These are phyloP conservation scores for Patagioenas fasciata DNA, from an alignment of 2,113 vertebrate genomes.

Conservation along the genomic window DNA sequence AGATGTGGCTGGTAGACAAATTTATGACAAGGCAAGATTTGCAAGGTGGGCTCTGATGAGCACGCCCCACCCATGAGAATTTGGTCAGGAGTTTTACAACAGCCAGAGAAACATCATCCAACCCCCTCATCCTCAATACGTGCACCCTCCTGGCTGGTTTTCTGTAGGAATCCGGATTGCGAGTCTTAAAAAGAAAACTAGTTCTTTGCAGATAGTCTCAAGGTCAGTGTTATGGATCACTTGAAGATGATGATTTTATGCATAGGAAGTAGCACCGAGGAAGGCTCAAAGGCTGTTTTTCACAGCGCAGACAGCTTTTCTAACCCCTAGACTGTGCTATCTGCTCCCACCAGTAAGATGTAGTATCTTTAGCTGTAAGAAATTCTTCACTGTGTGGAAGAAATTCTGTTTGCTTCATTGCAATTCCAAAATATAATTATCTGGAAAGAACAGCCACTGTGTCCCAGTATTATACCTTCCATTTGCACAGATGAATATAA, in stretches of 20 bases:
- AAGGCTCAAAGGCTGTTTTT: background rate
- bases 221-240: background rate
- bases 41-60: background rate
- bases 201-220: background rate
- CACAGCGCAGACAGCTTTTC: background rate
- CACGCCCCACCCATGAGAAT: background rate
- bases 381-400: background rate
- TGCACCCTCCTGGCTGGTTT: background rate
- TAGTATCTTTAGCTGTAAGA: background rate
- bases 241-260: background rate
- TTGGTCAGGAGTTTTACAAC: background rate
- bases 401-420: slow-evolving; percentile 1
- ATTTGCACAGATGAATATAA: slow-evolving; percentile 46
- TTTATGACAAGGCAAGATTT: background rate
- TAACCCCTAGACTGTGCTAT: background rate
- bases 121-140: background rate
- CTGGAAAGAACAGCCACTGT: background rate
- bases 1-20: background rate
- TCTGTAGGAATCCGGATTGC: background rate
- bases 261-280: background rate
- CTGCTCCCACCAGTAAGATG: background rate
- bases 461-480: background rate
- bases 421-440: slow-evolving; percentile 18
- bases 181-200: background rate
- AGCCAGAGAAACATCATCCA: background rate